Evolutionary conservation across 1,140 invertebrate genomes (phyloP), one percentile per base, ranked within the genome.

Genomic region (Druon quercuslanigerum): DNA sequence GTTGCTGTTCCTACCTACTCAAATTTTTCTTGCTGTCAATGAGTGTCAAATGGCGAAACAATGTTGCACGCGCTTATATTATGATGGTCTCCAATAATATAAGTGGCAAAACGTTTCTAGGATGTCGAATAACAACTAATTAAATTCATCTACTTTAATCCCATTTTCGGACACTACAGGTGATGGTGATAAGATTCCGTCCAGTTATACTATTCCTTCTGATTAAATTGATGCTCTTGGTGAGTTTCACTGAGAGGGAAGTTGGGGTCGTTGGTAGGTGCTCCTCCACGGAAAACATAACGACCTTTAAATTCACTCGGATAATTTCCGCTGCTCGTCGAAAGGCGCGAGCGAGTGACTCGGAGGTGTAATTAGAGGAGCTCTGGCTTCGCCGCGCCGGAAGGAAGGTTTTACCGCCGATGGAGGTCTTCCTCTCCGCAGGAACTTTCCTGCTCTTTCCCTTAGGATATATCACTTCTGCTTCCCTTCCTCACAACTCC

Each of bases 311-410:
- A 80, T 82, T 82, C 74, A 82, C 72, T 71, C 72, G 66, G 73
- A 76, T 76, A 84, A 78, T 83, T 81, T 80, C 72, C 72, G 79
- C 57, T 52, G 71, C 50, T 75, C 79, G 76, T 20, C 78, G 84
- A 83, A 74, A 81, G 82, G 70, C 80, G 82, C 78, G 80, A 82
- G 71, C 73, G 56, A 75, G 72, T 82, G 60, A 76, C 77, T 77
- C 66, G 76, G 60, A 57, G 54, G 52, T 79, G 81, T 85, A 86
- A 86, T 86, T 85, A 86, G 81, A 78, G 78, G 76, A 84, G 76
- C 54, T 14, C 73, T 72, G 70, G 75, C 72, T 79, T 77, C 66
- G 72, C 76, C 76, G 51, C 12, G 71, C 52, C 75, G 83, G 79
- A 84, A 85, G 82, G 73, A 82, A 80, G 82, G 78, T 80, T 84